Conservation (phyloP, 1,140 invertebrate genomes). For the Diprion similis region DNA sequence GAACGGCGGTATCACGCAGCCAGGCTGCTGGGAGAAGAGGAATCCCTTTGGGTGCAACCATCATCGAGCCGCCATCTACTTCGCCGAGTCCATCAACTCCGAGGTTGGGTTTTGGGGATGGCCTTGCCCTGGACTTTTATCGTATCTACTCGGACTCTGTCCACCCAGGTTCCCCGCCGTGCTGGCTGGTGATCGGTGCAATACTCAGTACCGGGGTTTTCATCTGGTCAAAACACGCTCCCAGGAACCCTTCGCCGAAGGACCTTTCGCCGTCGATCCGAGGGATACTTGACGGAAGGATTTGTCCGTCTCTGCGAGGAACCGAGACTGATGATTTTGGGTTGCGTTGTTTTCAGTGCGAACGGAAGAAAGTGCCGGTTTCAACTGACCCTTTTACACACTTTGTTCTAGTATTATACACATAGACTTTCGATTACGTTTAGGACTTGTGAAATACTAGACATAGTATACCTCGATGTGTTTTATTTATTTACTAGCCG, state of each 20-base stretch:
- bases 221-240: slow-evolving; percentile 49
- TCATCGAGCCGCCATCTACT: slow-evolving; percentile 71
- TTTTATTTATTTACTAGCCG: too few species aligned
- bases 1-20: slow-evolving; percentile 74
- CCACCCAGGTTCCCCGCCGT: slow-evolving; percentile 51
- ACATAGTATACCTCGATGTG: too few species aligned
- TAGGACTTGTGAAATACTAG: too few species aligned
- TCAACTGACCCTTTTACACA: too few species aligned
- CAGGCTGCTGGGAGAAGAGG: slow-evolving; percentile 65
- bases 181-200: slow-evolving; percentile 49
- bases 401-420: too few species aligned
- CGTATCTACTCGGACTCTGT: slow-evolving; percentile 69
- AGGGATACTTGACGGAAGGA: neutral
- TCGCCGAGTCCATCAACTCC: slow-evolving; percentile 76
- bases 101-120: slow-evolving; percentile 75
- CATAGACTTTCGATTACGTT: too few species aligned
- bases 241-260: slow-evolving; percentile 49
- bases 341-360: too few species aligned
- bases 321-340: too few species aligned
- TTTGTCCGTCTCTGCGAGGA: too few species aligned
- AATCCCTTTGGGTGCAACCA: slow-evolving; percentile 69
- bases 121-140: slow-evolving; percentile 69
- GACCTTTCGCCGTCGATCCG: slow-evolving; percentile 33
- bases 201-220: slow-evolving; percentile 40
- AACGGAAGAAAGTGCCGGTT: too few species aligned